A percentile compares a stretch with the other conserved stretches of the same genome.
phyloP scores from a whole-genome alignment of 2,113 vertebrate species.

The Silurus asotus region DNA sequence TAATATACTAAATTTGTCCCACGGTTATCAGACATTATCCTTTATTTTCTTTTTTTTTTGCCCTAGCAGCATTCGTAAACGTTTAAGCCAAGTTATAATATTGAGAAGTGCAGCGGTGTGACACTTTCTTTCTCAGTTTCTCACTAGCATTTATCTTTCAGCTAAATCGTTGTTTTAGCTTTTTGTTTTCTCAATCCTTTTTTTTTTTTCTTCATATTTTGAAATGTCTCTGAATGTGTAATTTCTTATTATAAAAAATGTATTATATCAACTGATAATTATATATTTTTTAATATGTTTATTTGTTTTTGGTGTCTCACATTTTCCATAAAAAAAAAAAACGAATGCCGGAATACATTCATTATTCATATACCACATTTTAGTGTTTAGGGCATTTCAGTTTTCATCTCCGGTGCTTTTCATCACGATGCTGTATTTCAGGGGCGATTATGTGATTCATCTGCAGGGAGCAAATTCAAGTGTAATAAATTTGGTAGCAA shows the following conservation, averaged over 20 bases:
- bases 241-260: background rate
- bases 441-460: conserved; percentile 12
- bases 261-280: background rate
- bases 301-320: background rate
- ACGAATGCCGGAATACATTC: background rate
- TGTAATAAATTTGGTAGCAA: conserved; percentile 31
- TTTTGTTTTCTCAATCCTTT: background rate
- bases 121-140: background rate
- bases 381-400: background rate
- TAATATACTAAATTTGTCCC: background rate
- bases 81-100: background rate
- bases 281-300: background rate
- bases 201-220: background rate
- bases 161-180: no score
- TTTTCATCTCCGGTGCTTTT: background rate
- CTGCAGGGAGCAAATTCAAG: background rate
- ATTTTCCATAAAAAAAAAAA: background rate
- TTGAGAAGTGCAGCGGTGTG: background rate
- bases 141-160: background rate
- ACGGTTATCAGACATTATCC: no score
- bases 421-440: background rate
- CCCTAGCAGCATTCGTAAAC: background rate
- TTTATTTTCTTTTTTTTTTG: background rate
- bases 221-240: background rate
- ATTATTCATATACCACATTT: background rate